Conservation (phyloP, 1,140 invertebrate genomes). For the Chironomus tepperi region DNA sequence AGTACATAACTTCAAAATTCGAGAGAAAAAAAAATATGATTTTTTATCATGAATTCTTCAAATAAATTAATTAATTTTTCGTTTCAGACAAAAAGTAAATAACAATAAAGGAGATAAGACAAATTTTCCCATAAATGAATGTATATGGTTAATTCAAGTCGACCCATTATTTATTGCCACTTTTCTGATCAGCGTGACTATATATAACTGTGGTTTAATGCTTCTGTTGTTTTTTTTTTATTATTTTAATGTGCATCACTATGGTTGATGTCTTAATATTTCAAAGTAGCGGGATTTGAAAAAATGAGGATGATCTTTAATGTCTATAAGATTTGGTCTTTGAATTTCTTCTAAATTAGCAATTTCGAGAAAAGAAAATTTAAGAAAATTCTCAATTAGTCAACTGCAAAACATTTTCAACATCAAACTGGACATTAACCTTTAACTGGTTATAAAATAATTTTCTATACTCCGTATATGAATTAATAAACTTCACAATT, state of each 20-base stretch:
- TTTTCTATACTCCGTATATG: no score
- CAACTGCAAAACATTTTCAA: no score
- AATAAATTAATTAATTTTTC: background rate
- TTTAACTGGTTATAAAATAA: no score
- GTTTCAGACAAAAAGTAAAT: background rate
- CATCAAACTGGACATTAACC: no score
- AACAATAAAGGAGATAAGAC: background rate
- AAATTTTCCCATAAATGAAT: background rate
- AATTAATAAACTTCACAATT: no score
- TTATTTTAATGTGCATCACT: background rate
- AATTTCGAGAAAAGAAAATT: no score
- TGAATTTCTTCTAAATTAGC: no score
- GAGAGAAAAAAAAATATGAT: background rate
- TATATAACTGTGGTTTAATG: background rate
- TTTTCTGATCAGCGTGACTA: background rate
- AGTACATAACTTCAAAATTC: no score
- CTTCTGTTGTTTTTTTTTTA: background rate
- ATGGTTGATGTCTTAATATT: background rate
- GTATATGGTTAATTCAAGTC: background rate
- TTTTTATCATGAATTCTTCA: background rate
- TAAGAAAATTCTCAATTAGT: no score
- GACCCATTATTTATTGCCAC: slow-evolving; percentile 6
- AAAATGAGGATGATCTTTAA: background rate
- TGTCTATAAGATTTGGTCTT: no score
- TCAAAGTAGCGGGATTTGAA: background rate